Conservation (phyloP, 2,888 invertebrate species). For the Luperina nickerlii region DNA sequence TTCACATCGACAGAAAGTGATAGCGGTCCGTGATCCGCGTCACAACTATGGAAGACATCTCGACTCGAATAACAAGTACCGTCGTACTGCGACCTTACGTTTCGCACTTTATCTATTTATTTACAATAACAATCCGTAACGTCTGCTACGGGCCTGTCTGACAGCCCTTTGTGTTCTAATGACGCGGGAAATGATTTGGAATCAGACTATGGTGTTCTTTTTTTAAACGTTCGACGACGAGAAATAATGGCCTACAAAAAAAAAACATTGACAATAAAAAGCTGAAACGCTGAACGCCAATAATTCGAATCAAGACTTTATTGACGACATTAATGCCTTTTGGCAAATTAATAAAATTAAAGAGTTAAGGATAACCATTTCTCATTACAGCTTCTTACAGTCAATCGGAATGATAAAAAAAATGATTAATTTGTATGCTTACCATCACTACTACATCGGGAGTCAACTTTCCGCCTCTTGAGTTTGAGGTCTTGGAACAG, state of each 20-base stretch:
- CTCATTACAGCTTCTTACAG: slow-evolving; percentile 27
- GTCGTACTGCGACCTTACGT: slow-evolving; percentile 51
- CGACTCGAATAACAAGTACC: slow-evolving; percentile 79
- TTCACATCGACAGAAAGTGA: slow-evolving; percentile 84
- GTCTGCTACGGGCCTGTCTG: slow-evolving; percentile 35
- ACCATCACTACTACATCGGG: slow-evolving; percentile 99
- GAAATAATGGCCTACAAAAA: slow-evolving; percentile 9
- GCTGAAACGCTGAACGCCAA: not conserved
- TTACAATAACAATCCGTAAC: slow-evolving; percentile 53
- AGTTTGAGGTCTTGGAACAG: slow-evolving; percentile 99
- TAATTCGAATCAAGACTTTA: slow-evolving; percentile 21
- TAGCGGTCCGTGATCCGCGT: slow-evolving; percentile 82
- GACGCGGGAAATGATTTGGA: slow-evolving; percentile 19
- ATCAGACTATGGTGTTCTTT: slow-evolving; percentile 63
- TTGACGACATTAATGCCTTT: slow-evolving; percentile 23
- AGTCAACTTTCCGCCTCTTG: slow-evolving; percentile 99
- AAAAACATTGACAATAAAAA: slow-evolving; percentile 7
- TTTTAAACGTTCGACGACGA: slow-evolving; percentile 24
- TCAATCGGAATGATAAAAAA: slow-evolving; percentile 37
- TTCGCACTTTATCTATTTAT: slow-evolving; percentile 52
- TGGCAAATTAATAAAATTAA: slow-evolving; percentile 23
- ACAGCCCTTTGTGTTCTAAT: slow-evolving; percentile 41
- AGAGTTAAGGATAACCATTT: slow-evolving; percentile 8
- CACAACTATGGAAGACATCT: slow-evolving; percentile 71
- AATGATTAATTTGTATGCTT: slow-evolving; percentile 76